Percentiles rank a stretch among this genome's conserved stretches.
Evolutionary conservation across 2,113 vertebrate species (phyloP).

Genomic region (Solenodon paradoxus): DNA sequence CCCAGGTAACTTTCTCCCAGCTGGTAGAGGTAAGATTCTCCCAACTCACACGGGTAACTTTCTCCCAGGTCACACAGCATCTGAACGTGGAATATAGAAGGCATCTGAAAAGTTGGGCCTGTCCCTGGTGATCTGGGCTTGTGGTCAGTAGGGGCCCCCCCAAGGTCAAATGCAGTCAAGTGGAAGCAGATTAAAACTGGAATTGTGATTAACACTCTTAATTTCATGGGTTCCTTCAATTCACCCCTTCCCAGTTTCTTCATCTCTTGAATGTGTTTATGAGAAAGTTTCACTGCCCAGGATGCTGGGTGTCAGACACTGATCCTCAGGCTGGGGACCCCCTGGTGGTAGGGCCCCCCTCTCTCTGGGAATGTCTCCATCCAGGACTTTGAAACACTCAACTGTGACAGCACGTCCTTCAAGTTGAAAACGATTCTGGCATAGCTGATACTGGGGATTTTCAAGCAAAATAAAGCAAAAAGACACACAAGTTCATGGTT

Average conservation of each 20-base stretch:
- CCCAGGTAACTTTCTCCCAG: no score
- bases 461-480: not conserved
- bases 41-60: conserved; percentile 94
- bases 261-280: not conserved
- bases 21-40: no score
- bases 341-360: not conserved
- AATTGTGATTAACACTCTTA: not conserved
- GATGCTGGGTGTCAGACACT: not conserved
- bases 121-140: not conserved
- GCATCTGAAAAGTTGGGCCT: not conserved
- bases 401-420: not conserved
- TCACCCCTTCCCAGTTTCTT: not conserved
- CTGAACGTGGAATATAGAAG: not conserved
- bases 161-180: not conserved
- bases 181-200: not conserved
- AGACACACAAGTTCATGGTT: not conserved
- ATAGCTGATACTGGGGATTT: not conserved
- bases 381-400: not conserved
- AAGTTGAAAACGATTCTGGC: not conserved
- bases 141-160: not conserved
- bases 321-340: not conserved
- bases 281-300: not conserved
- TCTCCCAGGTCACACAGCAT: rapidly evolving
- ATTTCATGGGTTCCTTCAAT: not conserved
- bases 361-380: not conserved